These are phyloP conservation scores for Mellilla xanthometata DNA, from an alignment of 2,888 invertebrate genomes.

Conservation along the genomic window DNA sequence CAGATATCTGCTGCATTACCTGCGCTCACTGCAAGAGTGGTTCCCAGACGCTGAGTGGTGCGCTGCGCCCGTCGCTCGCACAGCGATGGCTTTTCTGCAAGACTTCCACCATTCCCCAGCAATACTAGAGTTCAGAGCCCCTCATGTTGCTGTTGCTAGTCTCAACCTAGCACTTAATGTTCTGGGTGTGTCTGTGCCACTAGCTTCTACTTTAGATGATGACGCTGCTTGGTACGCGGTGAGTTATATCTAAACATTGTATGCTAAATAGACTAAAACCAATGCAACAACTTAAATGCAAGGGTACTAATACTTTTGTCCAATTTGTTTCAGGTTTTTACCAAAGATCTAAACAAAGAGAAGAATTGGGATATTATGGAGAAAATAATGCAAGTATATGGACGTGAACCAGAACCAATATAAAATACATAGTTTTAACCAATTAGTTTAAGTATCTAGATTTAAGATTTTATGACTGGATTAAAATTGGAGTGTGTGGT, in stretches of 20 bases:
- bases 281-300: too few species aligned
- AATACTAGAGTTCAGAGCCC: slow-evolving; percentile 91
- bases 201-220: slow-evolving; percentile 90
- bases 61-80: slow-evolving; percentile 89
- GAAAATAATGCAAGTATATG: slow-evolving; percentile 92
- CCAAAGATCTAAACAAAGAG: slow-evolving; percentile 90
- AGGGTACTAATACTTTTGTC: too few species aligned
- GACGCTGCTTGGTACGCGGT: slow-evolving; percentile 92
- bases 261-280: too few species aligned
- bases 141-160: slow-evolving; percentile 93
- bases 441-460: too few species aligned
- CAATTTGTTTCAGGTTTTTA: slow-evolving; percentile 85
- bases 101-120: slow-evolving; percentile 94
- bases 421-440: slow-evolving; percentile 35
- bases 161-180: slow-evolving; percentile 92
- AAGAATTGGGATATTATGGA: slow-evolving; percentile 95
- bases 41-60: slow-evolving; percentile 90
- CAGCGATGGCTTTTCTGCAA: slow-evolving; percentile 90
- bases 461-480: too few species aligned
- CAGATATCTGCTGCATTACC: slow-evolving; percentile 92
- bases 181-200: slow-evolving; percentile 92
- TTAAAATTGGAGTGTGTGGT: too few species aligned
- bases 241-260: slow-evolving; percentile 50
- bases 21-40: slow-evolving; percentile 94
- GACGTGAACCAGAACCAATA: slow-evolving; percentile 86